phyloP scores from a whole-genome alignment of 2,113 vertebrate genomes.

The Myotis yumanensis region DNA sequence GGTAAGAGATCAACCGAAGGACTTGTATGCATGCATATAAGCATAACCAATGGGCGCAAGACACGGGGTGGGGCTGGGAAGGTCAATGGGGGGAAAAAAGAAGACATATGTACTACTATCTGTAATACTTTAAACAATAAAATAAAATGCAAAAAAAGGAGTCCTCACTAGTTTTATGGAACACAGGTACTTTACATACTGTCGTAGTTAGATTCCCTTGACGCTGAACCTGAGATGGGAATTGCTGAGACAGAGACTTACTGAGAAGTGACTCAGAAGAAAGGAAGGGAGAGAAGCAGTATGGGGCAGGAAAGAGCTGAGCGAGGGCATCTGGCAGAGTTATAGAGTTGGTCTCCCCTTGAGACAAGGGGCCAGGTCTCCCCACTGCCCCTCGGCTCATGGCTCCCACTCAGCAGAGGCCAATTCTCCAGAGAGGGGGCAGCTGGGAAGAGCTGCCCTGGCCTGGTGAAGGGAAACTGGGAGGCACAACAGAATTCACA shows the following conservation, averaged over 20 bases:
- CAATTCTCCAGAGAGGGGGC: background rate
- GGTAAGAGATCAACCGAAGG: too few species aligned
- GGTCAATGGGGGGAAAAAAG: too few species aligned
- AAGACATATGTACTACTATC: too few species aligned
- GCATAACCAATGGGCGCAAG: too few species aligned
- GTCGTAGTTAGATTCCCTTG: background rate
- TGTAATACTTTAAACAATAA: too few species aligned
- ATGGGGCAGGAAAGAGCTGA: background rate
- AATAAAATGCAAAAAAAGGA: background rate
- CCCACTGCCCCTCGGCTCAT: rapidly evolving
- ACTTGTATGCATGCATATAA: too few species aligned
- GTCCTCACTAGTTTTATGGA: background rate
- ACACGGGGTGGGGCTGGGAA: too few species aligned
- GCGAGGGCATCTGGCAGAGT: background rate
- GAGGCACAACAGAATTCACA: background rate
- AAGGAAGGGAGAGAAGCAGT: background rate
- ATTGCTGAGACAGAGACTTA: background rate
- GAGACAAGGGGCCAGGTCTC: background rate
- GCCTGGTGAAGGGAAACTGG: background rate
- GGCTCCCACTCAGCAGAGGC: background rate
- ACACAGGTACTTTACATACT: background rate
- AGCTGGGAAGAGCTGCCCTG: background rate
- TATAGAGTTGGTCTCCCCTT: background rate
- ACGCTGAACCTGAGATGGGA: background rate
- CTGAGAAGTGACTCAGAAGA: background rate